Conservation (phyloP, 2,113 vertebrate genomes). For the Nothobranchius kuhntae region DNA sequence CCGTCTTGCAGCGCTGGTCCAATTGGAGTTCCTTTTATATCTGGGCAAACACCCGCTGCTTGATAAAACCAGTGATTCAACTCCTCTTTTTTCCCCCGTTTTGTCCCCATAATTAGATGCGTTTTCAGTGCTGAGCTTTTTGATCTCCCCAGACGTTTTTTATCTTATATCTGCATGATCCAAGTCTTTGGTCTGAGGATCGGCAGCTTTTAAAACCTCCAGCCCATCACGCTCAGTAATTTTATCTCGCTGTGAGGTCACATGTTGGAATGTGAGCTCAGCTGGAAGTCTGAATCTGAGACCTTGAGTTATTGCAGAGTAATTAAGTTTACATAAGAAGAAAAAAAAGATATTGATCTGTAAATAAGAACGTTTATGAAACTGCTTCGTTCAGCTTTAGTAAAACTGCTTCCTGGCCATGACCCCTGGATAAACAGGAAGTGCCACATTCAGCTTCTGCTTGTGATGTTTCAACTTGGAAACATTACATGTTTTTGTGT, state of each 20-base stretch:
- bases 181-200: conserved; percentile 29
- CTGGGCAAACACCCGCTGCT: conserved; percentile 48
- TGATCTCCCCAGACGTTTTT: conserved; percentile 55
- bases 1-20: conserved; percentile 33
- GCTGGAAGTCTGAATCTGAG: conserved; percentile 17
- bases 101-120: conserved; percentile 46
- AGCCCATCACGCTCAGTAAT: conserved; percentile 4
- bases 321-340: neutral
- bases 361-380: too few species aligned
- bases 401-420: too few species aligned
- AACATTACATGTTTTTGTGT: too few species aligned
- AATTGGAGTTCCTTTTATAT: conserved; percentile 48
- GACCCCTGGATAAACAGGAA: too few species aligned
- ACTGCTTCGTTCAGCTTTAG: too few species aligned
- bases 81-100: conserved; percentile 22
- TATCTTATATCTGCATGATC: conserved; percentile 47
- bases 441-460: too few species aligned
- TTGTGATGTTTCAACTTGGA: too few species aligned
- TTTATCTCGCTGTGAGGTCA: conserved; percentile 14
- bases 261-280: conserved; percentile 17
- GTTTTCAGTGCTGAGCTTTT: conserved; percentile 48
- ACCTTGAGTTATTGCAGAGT: conserved; percentile 18
- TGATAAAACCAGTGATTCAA: conserved; percentile 55
- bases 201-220: conserved; percentile 28
- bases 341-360: too few species aligned